Percentiles rank a stretch among this genome's conserved stretches.
phyloP scores from a whole-genome alignment of 2,888 invertebrate genomes.

The Dasypolia templi region DNA sequence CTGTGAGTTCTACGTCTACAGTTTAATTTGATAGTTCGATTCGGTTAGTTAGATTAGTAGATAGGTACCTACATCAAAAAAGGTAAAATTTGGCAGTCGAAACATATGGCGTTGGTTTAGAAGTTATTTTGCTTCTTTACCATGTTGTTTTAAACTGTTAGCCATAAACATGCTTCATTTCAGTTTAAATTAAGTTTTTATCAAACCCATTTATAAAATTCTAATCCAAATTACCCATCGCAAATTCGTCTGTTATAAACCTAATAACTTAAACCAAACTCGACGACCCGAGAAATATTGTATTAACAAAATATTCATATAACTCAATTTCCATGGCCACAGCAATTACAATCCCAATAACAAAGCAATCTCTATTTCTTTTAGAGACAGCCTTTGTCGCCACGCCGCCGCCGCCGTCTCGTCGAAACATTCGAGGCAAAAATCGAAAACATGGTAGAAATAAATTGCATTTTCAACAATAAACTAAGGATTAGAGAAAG shows the following conservation, averaged over 20 bases:
- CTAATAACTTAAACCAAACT: too few relatives aligned
- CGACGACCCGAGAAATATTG: constrained; percentile 25
- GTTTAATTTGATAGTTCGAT: too few relatives aligned
- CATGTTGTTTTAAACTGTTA: too few relatives aligned
- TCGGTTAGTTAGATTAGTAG: too few relatives aligned
- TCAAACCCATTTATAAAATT: not conserved
- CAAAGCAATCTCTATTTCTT: constrained; percentile 63
- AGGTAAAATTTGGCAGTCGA: too few relatives aligned
- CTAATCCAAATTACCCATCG: not conserved
- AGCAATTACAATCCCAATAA: constrained; percentile 70
- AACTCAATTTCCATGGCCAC: constrained; percentile 66
- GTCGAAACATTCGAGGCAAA: constrained; percentile 37
- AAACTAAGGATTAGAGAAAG: not conserved
- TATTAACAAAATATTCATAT: constrained; percentile 72
- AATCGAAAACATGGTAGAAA: constrained; percentile 23
- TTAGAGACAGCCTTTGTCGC: constrained; percentile 49
- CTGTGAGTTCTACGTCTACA: too few relatives aligned
- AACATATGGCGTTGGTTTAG: too few relatives aligned
- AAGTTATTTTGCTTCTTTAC: too few relatives aligned
- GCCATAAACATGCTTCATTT: not conserved
- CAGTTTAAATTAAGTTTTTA: not conserved
- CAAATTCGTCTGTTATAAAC: constrained; percentile 1
- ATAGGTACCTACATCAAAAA: too few relatives aligned
- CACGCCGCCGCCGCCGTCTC: too few relatives aligned
- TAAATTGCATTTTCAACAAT: constrained; percentile 18